Evolutionary conservation across 2,888 invertebrate species (phyloP), one percentile per base, ranked within the genome.

Genomic region (Lochmaea capreae): DNA sequence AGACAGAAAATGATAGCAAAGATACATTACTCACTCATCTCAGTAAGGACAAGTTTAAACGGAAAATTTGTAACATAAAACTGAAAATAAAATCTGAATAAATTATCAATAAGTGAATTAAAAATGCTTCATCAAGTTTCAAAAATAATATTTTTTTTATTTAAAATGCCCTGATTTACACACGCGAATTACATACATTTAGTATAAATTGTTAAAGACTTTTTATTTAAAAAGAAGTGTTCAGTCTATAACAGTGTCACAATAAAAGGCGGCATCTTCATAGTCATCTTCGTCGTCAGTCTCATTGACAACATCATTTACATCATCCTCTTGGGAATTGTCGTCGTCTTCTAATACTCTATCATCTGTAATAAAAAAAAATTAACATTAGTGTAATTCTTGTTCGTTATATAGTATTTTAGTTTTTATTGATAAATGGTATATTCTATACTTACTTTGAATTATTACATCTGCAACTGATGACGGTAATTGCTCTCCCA

Each of bases 401-500:
- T 63, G 10, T 46, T 63, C 42, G 62, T 42, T n/a, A 39, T 67
- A 18, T 62, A 67, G 49, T 58, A 57, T 65, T 57, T 75, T 69
- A 63, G 59, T 59, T 59, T 26, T 59, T 59, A 59, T 59, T 26
- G 12, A 59, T 65, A 39, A 39, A 66, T 59, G 39, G 22, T 75
- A 16, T 67, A 69, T 52, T 74, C 52, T 12, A 75, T 68, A 66
- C 62, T 77, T 70, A 70, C 71, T 69, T 76, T 68, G 52, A 67
- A 76, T 66, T 68, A 76, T 69, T 66, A 77, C 63, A 70, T 78
- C 76, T 22, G 76, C 76, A 75, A 76, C 74, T 73, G 52, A 73
- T n/a, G n/a, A n/a, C n/a, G n/a, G n/a, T n/a, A n/a, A n/a, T n/a
- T n/a, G n/a, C n/a, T n/a, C n/a, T n/a, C n/a, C n/a, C n/a, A n/a